Evolutionary conservation across 2,888 invertebrate genomes (phyloP).

Genomic region (Odontocolon sp.): DNA sequence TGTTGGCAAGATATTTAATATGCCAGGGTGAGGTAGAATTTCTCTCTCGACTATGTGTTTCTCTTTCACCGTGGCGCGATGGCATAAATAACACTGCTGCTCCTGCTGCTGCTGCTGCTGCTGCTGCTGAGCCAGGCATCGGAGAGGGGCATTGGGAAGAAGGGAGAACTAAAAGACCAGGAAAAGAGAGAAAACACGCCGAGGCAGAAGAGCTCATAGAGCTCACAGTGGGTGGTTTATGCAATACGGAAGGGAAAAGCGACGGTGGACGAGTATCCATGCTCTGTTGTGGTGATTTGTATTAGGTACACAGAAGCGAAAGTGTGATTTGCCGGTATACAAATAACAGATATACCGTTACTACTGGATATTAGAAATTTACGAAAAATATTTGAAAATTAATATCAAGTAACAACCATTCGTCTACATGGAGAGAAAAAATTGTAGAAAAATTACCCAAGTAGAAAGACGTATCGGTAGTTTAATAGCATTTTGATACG

Average conservation of each 20-base stretch:
- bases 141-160: constrained; percentile 36
- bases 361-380: no score
- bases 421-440: no score
- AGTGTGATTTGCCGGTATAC: constrained; percentile 40
- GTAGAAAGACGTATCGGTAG: no score
- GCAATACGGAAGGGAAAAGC: constrained; percentile 64
- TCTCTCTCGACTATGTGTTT: constrained; percentile 55
- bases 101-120: constrained; percentile 12
- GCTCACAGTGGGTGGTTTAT: constrained; percentile 49
- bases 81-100: constrained; percentile 62
- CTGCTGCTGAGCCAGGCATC: no score
- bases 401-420: no score
- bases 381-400: no score
- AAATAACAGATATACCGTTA: background rate
- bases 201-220: constrained; percentile 10
- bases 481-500: no score
- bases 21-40: constrained; percentile 65
- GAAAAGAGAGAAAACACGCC: constrained; percentile 25
- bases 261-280: constrained; percentile 13
- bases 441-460: no score
- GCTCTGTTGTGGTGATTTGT: constrained; percentile 13
- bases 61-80: constrained; percentile 8
- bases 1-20: constrained; percentile 65
- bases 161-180: constrained; percentile 45
- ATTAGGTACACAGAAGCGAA: constrained; percentile 6